Conservation (phyloP, 37 sponge, comb jelly and placozoan species). For the Spongilla lacustris region DNA sequence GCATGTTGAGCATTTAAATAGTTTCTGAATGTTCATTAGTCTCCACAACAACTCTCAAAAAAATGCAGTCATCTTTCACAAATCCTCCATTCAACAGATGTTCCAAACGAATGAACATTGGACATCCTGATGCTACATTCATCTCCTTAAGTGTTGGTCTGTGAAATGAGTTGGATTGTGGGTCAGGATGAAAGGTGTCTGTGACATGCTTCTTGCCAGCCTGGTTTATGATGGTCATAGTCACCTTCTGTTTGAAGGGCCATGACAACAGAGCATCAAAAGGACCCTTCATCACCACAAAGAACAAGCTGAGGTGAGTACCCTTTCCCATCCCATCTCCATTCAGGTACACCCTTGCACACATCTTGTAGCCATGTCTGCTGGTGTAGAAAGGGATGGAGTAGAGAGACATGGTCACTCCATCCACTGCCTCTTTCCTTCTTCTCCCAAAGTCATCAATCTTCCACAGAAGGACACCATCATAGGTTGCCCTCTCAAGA, state of each 20-base stretch:
- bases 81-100: conserved; percentile 49
- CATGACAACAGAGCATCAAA: conserved; percentile 70
- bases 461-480: conserved; percentile 80
- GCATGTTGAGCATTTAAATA: too few species aligned
- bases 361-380: conserved; percentile 81
- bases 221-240: conserved; percentile 70
- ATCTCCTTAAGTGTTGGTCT: conserved; percentile 64
- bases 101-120: conserved; percentile 55
- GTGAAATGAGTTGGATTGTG: conserved; percentile 58
- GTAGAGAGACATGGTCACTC: conserved; percentile 70
- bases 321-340: conserved; percentile 78
- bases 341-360: conserved; percentile 72
- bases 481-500: conserved; percentile 62
- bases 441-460: conserved; percentile 64
- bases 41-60: conserved; percentile 57
- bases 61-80: conserved; percentile 72
- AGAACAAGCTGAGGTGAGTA: conserved; percentile 76
- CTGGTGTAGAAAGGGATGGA: conserved; percentile 76
- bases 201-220: conserved; percentile 41
- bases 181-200: conserved; percentile 73
- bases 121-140: conserved; percentile 84
- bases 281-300: conserved; percentile 77
- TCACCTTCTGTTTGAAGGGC: conserved; percentile 83
- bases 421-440: conserved; percentile 61
- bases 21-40: neutral